phyloP scores from a whole-genome alignment of 2,888 invertebrate genomes.

The Cantharis rufa region DNA sequence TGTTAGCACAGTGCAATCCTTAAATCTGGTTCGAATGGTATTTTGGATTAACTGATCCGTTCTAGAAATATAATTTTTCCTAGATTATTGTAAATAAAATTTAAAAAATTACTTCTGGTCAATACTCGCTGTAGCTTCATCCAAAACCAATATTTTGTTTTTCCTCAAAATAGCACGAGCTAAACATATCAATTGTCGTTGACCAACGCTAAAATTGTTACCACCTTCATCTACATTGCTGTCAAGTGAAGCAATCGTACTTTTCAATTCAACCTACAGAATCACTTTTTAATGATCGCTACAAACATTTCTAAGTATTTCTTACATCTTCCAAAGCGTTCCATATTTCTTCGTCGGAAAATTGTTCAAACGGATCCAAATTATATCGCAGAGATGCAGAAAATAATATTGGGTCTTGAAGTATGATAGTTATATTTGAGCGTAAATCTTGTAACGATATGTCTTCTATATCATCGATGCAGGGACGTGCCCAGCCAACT shows the following conservation, averaged over 20 bases:
- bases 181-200: too few species aligned
- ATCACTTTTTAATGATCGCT: too few species aligned
- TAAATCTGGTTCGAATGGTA: slow-evolving; percentile 79
- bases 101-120: too few species aligned
- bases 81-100: too few species aligned
- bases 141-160: too few species aligned
- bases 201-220: too few species aligned
- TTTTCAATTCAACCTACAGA: slow-evolving; percentile 80
- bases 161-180: too few species aligned
- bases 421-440: slow-evolving; percentile 78
- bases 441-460: slow-evolving; percentile 80
- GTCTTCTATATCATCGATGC: slow-evolving; percentile 73
- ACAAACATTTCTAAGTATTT: too few species aligned
- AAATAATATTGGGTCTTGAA: slow-evolving; percentile 58
- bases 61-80: slow-evolving; percentile 49
- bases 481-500: too few species aligned
- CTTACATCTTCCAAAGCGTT: slow-evolving; percentile 67
- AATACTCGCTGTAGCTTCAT: too few species aligned
- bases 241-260: slow-evolving; percentile 67
- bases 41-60: slow-evolving; percentile 84
- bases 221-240: slow-evolving; percentile 69
- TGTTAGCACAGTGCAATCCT: slow-evolving; percentile 82
- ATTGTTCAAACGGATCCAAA: slow-evolving; percentile 79
- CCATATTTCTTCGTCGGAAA: slow-evolving; percentile 75
- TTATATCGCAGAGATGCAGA: slow-evolving; percentile 82